Conservation (phyloP, 2,797 vertebrate species). For the Ataeniobius toweri region DNA sequence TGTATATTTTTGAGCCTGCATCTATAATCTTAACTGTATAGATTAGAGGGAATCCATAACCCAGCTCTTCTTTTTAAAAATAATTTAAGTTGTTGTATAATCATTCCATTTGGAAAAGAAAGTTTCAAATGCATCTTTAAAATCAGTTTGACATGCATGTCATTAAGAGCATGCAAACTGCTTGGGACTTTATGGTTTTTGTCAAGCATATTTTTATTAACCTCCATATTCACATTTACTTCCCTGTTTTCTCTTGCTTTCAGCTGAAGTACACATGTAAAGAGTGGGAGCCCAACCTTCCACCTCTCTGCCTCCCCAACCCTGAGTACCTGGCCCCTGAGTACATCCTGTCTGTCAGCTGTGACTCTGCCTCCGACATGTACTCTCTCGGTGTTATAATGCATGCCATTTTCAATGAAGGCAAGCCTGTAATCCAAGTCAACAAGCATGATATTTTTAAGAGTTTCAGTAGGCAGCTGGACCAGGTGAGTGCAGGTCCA, state of each 20-base stretch:
- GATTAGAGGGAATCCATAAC: too few species aligned
- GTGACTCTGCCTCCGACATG: conserved; percentile 97
- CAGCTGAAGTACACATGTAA: conserved; percentile 94
- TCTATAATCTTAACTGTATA: too few species aligned
- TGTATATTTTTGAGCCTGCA: too few species aligned
- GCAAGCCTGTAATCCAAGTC: conserved; percentile 94
- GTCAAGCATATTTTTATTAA: not conserved
- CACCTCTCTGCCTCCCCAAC: conserved; percentile 95
- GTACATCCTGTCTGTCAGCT: conserved; percentile 98
- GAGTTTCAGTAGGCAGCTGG: conserved; percentile 97
- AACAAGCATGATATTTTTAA: conserved; percentile 99
- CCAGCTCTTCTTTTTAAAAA: too few species aligned
- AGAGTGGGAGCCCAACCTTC: conserved; percentile 98
- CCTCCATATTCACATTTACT: not conserved
- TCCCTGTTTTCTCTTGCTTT: not conserved
- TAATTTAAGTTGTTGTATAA: not conserved
- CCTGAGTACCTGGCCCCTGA: conserved; percentile 97
- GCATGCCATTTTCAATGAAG: conserved; percentile 96
- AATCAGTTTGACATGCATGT: too few species aligned
- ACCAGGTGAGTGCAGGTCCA: conserved; percentile 85
- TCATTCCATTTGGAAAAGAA: not conserved
- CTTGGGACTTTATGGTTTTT: not conserved
- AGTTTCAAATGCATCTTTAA: too few species aligned
- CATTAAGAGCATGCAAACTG: too few species aligned
- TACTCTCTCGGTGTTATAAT: conserved; percentile 94